These are phyloP conservation scores for Ammodytes dubius DNA, from an alignment of 2,113 vertebrate genomes.

Conservation along the genomic window DNA sequence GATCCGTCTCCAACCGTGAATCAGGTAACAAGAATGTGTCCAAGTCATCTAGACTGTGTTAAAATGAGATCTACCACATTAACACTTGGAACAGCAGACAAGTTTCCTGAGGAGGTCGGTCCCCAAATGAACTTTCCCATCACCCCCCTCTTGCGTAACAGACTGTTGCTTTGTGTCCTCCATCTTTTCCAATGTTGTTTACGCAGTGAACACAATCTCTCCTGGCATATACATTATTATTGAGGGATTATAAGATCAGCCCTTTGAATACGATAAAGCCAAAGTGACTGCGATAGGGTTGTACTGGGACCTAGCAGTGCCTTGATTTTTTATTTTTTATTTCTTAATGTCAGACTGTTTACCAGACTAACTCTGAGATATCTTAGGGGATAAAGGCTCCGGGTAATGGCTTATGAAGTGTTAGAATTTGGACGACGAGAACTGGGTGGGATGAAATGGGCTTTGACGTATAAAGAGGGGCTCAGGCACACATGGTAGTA, in stretches of 20 bases:
- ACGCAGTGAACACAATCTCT: constrained; percentile 57
- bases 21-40: background rate
- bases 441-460: constrained; percentile 16
- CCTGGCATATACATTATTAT: constrained; percentile 51
- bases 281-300: constrained; percentile 27
- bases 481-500: constrained; percentile 57
- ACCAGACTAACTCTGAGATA: constrained; percentile 38
- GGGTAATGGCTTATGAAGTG: constrained; percentile 30
- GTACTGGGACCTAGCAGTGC: constrained; percentile 12
- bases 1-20: background rate
- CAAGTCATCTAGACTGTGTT: background rate
- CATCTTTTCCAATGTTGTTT: constrained; percentile 42
- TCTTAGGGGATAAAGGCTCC: constrained; percentile 38
- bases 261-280: constrained; percentile 42
- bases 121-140: constrained; percentile 19
- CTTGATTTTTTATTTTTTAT: constrained; percentile 12
- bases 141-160: constrained; percentile 20
- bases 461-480: constrained; percentile 20
- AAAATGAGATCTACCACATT: background rate
- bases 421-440: constrained; percentile 32
- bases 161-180: constrained; percentile 35
- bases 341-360: constrained; percentile 34
- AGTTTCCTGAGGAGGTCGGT: constrained; percentile 9
- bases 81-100: background rate
- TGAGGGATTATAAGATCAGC: constrained; percentile 59